A percentile compares a stretch with the other conserved stretches of the same genome.
Evolutionary conservation across 2,888 invertebrate species (phyloP).

Genomic region (Dione juno): DNA sequence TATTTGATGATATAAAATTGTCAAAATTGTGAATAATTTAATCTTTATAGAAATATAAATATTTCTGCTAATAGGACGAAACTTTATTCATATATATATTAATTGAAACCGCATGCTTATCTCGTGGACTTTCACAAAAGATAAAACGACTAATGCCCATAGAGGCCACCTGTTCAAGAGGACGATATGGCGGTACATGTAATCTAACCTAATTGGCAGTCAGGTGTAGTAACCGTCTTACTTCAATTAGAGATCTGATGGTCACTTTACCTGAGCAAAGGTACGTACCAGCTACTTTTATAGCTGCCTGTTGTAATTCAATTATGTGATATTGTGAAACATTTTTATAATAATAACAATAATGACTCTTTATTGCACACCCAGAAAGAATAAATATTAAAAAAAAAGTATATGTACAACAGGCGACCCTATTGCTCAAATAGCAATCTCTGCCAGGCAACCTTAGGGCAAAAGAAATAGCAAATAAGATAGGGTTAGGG

Average conservation of each 20-base stretch:
- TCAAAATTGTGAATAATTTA: not conserved
- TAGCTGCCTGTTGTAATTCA: slow-evolving; percentile 10
- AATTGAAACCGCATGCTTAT: slow-evolving; percentile 14
- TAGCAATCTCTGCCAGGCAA: too few relatives aligned
- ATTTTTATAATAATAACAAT: too few relatives aligned
- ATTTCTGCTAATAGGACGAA: not conserved
- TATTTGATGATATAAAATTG: too few relatives aligned
- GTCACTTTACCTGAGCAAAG: slow-evolving; percentile 26
- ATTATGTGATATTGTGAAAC: not conserved
- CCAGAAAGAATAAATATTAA: too few relatives aligned
- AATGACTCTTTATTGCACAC: too few relatives aligned
- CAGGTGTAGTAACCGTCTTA: slow-evolving; percentile 37
- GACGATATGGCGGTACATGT: slow-evolving; percentile 33
- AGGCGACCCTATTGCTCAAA: too few relatives aligned
- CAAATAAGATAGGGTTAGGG: too few relatives aligned
- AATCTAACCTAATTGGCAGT: slow-evolving; percentile 42
- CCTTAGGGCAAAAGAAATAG: too few relatives aligned
- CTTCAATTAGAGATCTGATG: slow-evolving; percentile 35
- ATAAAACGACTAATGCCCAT: slow-evolving; percentile 29
- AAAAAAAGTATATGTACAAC: too few relatives aligned
- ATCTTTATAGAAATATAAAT: not conserved
- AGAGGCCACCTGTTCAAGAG: slow-evolving; percentile 30
- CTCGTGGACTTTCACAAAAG: not conserved
- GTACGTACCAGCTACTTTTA: slow-evolving; percentile 17
- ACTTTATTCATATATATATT: slow-evolving; percentile 2